Evolutionary conservation across 1,140 invertebrate species (phyloP).

Genomic region (Dolichoris vasculosae): DNA sequence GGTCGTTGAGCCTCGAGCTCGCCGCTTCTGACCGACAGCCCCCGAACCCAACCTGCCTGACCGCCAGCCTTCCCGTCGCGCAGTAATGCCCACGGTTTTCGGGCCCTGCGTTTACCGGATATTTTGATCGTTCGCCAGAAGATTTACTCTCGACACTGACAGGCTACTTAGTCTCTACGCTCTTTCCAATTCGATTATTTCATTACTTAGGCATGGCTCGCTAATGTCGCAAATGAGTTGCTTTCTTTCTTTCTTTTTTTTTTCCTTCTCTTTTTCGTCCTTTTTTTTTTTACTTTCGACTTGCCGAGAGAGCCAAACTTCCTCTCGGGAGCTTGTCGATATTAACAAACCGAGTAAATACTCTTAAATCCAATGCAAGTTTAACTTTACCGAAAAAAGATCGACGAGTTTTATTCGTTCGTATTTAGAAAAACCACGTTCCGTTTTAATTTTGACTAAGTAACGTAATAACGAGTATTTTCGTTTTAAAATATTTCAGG

Average conservation of each 20-base stretch:
- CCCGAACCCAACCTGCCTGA: conserved; percentile 41
- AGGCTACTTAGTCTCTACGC: not conserved
- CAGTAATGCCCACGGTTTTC: not conserved
- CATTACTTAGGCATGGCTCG: not conserved
- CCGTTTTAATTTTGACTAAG: too few species aligned
- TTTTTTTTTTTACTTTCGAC: too few species aligned
- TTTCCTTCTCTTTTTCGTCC: too few species aligned
- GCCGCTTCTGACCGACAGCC: conserved; percentile 21
- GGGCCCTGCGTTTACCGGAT: not conserved
- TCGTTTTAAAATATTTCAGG: too few species aligned
- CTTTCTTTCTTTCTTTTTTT: too few species aligned
- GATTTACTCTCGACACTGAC: not conserved
- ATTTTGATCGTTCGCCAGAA: not conserved
- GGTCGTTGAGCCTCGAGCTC: conserved; percentile 42
- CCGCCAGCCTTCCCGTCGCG: conserved; percentile 2
- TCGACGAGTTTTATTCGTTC: not conserved
- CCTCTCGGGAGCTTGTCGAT: not conserved
- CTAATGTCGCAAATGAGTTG: not conserved
- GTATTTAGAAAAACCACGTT: not conserved
- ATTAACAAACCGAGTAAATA: not conserved
- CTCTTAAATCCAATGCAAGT: not conserved
- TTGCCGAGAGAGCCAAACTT: not conserved
- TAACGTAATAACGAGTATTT: too few species aligned
- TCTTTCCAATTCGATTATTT: not conserved
- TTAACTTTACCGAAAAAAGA: not conserved